Evolutionary conservation across 2,888 invertebrate species (phyloP).

Genomic region (Orthosia incerta): DNA sequence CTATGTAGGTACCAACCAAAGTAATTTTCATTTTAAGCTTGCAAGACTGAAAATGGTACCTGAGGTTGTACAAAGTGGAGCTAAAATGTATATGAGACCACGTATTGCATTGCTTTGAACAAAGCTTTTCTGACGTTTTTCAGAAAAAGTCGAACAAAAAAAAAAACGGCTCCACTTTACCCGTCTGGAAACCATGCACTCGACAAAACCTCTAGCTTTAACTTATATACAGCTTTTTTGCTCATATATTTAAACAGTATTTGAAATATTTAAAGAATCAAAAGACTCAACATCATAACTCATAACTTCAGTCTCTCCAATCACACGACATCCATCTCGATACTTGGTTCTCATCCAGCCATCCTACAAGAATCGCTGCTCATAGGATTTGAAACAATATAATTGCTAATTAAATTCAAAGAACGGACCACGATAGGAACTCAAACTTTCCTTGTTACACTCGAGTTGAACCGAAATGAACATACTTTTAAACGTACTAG

Average conservation of each 20-base stretch:
- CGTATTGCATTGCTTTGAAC: slow-evolving; percentile 20
- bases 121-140: slow-evolving; percentile 40
- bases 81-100: slow-evolving; percentile 27
- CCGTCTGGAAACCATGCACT: slow-evolving; percentile 42
- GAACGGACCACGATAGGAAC: slow-evolving; percentile 13
- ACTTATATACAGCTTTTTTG: slow-evolving; percentile 8
- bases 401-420: slow-evolving; percentile 21
- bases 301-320: neutral
- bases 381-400: slow-evolving; percentile 13
- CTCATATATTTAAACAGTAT: neutral
- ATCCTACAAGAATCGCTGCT: too few species aligned
- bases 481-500: slow-evolving; percentile 73
- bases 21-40: neutral
- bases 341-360: neutral
- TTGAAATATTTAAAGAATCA: neutral
- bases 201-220: slow-evolving; percentile 18
- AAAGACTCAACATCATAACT: neutral
- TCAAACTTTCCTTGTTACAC: slow-evolving; percentile 33
- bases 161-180: slow-evolving; percentile 13
- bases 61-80: slow-evolving; percentile 5
- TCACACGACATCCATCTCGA: neutral
- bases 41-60: slow-evolving; percentile 17
- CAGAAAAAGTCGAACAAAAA: slow-evolving; percentile 29
- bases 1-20: neutral
- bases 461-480: slow-evolving; percentile 67